Percentiles rank a stretch among this genome's conserved stretches.
These are phyloP conservation scores for Triplophysa dalaica DNA, from an alignment of 2,113 vertebrate genomes.

Conservation along the genomic window DNA sequence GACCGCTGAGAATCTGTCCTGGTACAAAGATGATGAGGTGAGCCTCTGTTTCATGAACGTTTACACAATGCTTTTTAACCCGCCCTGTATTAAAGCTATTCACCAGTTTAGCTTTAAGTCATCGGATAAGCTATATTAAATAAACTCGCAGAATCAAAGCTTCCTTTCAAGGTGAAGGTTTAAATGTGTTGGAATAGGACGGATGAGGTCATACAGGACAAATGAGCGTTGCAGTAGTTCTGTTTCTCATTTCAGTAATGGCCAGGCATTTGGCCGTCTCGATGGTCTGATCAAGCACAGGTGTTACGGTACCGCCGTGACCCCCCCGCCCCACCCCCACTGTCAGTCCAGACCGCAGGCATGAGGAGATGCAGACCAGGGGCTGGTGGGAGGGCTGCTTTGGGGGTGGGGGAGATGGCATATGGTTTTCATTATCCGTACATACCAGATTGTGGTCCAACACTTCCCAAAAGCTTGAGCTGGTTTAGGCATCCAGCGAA, in stretches of 20 bases:
- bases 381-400: conserved; percentile 48
- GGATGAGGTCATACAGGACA: conserved; percentile 16
- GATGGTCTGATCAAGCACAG: conserved; percentile 38
- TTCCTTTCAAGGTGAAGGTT: background rate
- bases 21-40: conserved; percentile 96
- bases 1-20: conserved; percentile 89
- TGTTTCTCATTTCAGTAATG: conserved; percentile 20
- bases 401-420: conserved; percentile 55
- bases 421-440: conserved; percentile 59
- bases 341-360: conserved; percentile 7
- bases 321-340: conserved; percentile 38
- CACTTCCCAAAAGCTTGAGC: conserved; percentile 68
- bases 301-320: conserved; percentile 37
- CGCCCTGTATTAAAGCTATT: background rate
- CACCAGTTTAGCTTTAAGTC: background rate
- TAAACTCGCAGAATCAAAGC: conserved; percentile 2
- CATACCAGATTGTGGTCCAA: conserved; percentile 53
- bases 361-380: conserved; percentile 37
- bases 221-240: conserved; percentile 3
- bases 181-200: conserved; percentile 7
- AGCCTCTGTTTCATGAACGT: conserved; percentile 37
- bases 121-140: conserved; percentile 10
- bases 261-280: background rate
- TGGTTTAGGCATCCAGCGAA: conserved; percentile 23
- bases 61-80: background rate